A percentile compares a stretch with the other conserved stretches of the same genome.
phyloP scores from a whole-genome alignment of 2,797 vertebrate species.

The Micromesistius poutassou region DNA sequence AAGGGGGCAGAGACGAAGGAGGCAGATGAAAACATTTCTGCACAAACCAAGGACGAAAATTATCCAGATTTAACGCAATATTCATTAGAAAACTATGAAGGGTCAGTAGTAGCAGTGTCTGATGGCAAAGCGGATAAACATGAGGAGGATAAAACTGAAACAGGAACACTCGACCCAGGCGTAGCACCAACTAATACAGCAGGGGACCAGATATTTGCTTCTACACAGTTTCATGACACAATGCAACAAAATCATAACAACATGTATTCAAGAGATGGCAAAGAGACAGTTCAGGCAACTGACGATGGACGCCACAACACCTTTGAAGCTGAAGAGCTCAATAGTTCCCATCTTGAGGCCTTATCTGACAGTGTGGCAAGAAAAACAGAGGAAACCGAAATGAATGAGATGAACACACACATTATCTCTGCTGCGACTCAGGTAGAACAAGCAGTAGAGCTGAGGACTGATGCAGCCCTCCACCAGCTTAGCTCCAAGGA shows the following conservation, averaged over 20 bases:
- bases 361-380: not conserved
- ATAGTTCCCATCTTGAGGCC: not conserved
- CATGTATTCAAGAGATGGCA: not conserved
- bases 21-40: not conserved
- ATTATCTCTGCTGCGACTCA: not conserved
- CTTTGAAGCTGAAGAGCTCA: not conserved
- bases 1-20: not conserved
- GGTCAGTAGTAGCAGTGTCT: not conserved
- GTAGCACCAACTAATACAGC: not conserved
- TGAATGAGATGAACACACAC: not conserved
- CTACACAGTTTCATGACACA: slow-evolving; percentile 5
- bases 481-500: slow-evolving; percentile 1
- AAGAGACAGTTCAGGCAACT: not conserved
- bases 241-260: slow-evolving; percentile 4
- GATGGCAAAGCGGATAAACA: not conserved
- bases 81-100: not conserved
- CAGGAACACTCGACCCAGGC: not conserved
- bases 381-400: slow-evolving; percentile 9
- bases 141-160: not conserved
- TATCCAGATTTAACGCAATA: not conserved
- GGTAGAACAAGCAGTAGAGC: not conserved
- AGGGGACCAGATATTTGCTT: not conserved
- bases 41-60: not conserved
- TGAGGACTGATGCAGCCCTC: not conserved
- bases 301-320: not conserved